These are phyloP conservation scores for Micromesistius poutassou DNA, from an alignment of 2,797 vertebrate genomes.

Conservation along the genomic window DNA sequence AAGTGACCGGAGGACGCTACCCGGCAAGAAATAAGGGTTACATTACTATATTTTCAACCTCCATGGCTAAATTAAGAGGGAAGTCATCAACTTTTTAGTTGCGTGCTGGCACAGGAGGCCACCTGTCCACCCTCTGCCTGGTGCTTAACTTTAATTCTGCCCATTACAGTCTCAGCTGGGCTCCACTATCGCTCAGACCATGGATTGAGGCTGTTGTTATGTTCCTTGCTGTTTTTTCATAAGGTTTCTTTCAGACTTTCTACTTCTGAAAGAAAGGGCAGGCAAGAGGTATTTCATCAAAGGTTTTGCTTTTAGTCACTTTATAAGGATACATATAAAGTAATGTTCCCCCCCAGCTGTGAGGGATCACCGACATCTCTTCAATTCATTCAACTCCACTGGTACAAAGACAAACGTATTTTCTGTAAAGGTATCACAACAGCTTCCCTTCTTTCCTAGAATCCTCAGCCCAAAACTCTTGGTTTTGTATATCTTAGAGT, in stretches of 20 bases:
- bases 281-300: background rate
- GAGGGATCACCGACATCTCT: background rate
- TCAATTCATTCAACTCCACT: background rate
- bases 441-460: too few species aligned
- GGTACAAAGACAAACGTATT: background rate
- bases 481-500: background rate
- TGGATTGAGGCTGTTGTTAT: background rate
- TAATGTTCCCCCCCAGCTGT: background rate
- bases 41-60: background rate
- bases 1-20: too few species aligned
- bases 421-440: background rate
- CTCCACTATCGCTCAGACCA: background rate
- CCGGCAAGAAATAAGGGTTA: too few species aligned
- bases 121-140: background rate
- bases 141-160: background rate
- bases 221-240: background rate
- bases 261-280: background rate
- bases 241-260: background rate
- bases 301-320: background rate
- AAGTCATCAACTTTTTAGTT: background rate
- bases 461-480: too few species aligned
- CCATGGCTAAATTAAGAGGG: background rate
- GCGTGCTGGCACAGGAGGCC: background rate
- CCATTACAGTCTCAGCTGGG: background rate
- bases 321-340: background rate